A percentile compares a stretch with the other conserved stretches of the same genome.
These are phyloP conservation scores for Diplodus sargus DNA, from an alignment of 2,797 vertebrate species.

Conservation along the genomic window DNA sequence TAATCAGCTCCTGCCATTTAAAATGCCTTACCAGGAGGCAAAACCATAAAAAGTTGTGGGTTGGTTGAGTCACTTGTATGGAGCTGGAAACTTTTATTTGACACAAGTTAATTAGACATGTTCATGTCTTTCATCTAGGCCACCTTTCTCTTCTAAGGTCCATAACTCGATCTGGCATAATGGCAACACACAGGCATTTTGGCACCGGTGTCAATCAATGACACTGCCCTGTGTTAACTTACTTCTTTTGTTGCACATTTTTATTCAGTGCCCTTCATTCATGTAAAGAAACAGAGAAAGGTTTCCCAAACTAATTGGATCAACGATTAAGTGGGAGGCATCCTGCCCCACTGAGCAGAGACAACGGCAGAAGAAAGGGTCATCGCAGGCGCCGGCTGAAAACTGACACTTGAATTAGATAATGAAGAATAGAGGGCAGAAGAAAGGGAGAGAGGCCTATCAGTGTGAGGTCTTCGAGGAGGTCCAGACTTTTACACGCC, in stretches of 20 bases:
- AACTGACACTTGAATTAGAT: conserved; percentile 84
- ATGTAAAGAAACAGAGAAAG: conserved; percentile 68
- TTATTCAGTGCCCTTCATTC: conserved; percentile 78
- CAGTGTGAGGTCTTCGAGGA: conserved; percentile 78
- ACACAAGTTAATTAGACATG: conserved; percentile 79
- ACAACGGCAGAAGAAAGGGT: conserved; percentile 78
- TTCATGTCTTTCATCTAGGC: conserved; percentile 70
- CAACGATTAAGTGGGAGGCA: conserved; percentile 85
- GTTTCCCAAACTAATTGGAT: conserved; percentile 86
- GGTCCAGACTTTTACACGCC: conserved; percentile 59
- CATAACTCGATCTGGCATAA: conserved; percentile 74
- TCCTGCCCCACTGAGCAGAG: conserved; percentile 77
- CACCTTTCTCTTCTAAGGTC: conserved; percentile 67
- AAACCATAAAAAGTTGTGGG: conserved; percentile 55
- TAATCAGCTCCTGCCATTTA: conserved; percentile 60
- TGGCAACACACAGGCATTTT: conserved; percentile 75
- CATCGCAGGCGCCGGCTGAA: conserved; percentile 65
- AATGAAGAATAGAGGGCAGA: conserved; percentile 75
- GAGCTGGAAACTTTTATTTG: conserved; percentile 73
- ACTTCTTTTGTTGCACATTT: conserved; percentile 77
- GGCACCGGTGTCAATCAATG: conserved; percentile 84
- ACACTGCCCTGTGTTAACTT: conserved; percentile 77
- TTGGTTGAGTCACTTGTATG: conserved; percentile 57
- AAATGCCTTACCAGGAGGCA: conserved; percentile 68
- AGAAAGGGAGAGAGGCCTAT: conserved; percentile 63